These are phyloP conservation scores for Heliconius hortense DNA, from an alignment of 2,888 invertebrate genomes.

Conservation along the genomic window DNA sequence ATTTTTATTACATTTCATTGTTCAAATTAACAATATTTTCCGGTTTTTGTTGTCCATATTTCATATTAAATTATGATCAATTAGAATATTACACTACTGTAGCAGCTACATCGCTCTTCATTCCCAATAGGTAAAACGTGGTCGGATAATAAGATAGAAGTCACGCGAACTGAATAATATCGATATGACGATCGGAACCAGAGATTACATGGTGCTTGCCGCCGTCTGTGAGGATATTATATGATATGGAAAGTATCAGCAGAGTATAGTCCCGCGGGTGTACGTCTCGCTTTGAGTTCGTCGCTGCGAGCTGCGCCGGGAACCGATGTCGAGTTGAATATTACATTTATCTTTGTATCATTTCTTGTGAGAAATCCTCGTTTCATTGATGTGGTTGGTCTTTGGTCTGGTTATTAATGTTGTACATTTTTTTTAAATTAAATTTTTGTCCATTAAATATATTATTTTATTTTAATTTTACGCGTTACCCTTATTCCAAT, in stretches of 20 bases:
- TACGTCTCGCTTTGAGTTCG: slow-evolving; percentile 15
- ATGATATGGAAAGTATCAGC: slow-evolving; percentile 23
- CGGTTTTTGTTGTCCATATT: neutral
- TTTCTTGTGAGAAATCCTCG: neutral
- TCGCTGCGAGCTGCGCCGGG: neutral
- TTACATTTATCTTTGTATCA: neutral
- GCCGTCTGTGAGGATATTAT: slow-evolving; percentile 10
- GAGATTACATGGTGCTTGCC: slow-evolving; percentile 24
- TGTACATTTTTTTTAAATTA: neutral
- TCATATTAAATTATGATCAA: neutral
- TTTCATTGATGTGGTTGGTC: neutral
- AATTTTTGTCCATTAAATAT: no score
- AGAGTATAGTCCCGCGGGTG: slow-evolving; percentile 11
- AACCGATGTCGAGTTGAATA: slow-evolving; percentile 6
- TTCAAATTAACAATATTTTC: neutral
- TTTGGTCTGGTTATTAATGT: neutral
- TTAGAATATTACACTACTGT: neutral
- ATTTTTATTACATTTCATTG: no score
- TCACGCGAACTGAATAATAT: slow-evolving; percentile 26
- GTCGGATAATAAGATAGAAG: slow-evolving; percentile 13
- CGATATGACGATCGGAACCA: slow-evolving; percentile 15
- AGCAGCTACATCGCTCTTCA: neutral
- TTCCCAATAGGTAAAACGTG: slow-evolving; percentile 22
- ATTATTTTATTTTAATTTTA: no score
- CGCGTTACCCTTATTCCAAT: no score